A percentile compares a stretch with the other conserved stretches of the same genome.
Evolutionary conservation across 2,888 invertebrate species (phyloP).

Genomic region (Craniophora ligustri): DNA sequence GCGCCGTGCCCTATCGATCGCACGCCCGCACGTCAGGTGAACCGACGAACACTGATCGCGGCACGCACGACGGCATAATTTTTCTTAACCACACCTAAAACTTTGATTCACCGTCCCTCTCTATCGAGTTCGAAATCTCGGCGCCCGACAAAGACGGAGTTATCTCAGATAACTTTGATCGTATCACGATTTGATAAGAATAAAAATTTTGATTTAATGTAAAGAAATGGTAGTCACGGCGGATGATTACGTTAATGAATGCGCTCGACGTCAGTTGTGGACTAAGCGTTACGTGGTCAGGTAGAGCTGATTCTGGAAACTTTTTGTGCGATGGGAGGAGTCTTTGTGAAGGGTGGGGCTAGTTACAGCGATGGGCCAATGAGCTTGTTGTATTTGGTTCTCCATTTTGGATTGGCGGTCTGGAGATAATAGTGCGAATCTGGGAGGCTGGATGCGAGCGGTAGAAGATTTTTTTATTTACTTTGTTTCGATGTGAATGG

Average conservation of each 20-base stretch:
- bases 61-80: conserved; percentile 66
- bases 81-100: conserved; percentile 81
- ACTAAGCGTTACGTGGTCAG: conserved; percentile 73
- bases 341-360: conserved; percentile 59
- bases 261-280: conserved; percentile 66
- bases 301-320: conserved; percentile 69
- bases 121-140: conserved; percentile 51
- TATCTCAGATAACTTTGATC: conserved; percentile 65
- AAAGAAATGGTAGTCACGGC: conserved; percentile 61
- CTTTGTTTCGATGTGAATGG: conserved; percentile 74
- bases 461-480: conserved; percentile 80
- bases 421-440: conserved; percentile 86
- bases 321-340: conserved; percentile 84
- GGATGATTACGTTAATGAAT: conserved; percentile 60
- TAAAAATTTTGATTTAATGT: conserved; percentile 70
- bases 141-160: conserved; percentile 67
- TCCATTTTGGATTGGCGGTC: conserved; percentile 76
- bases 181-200: conserved; percentile 74
- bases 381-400: conserved; percentile 42
- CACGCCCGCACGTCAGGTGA: conserved; percentile 80
- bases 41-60: conserved; percentile 79
- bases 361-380: conserved; percentile 66
- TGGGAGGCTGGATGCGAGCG: conserved; percentile 83
- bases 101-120: conserved; percentile 71
- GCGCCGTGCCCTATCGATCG: conserved; percentile 70